Percentiles rank a stretch among this genome's conserved stretches.
These are phyloP conservation scores for Chaetorhynchus papuensis DNA, from an alignment of 2,113 vertebrate genomes.

Conservation along the genomic window DNA sequence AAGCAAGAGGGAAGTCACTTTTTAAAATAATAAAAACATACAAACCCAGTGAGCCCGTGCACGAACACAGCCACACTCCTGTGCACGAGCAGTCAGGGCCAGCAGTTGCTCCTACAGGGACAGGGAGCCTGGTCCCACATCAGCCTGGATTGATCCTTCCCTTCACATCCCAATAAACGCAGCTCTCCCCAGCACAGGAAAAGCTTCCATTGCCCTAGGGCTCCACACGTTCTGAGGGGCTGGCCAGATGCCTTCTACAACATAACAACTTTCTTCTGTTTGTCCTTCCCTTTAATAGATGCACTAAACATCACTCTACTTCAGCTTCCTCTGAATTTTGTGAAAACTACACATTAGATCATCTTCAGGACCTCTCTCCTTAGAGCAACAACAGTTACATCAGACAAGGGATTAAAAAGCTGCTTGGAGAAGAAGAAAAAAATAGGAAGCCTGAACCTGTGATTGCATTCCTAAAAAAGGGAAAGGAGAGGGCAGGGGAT, in stretches of 20 bases:
- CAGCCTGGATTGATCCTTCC: neutral
- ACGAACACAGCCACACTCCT: neutral
- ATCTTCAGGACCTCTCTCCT: neutral
- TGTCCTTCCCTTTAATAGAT: neutral
- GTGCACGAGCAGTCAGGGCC: fast-evolving
- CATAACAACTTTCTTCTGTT: neutral
- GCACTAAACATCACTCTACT: neutral
- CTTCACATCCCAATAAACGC: neutral
- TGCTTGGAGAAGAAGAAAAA: neutral
- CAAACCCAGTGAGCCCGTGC: neutral
- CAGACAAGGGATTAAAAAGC: neutral
- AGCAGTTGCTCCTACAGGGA: neutral
- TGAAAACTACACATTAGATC: neutral
- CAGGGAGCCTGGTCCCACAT: neutral
- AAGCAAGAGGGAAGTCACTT: neutral
- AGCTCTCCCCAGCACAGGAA: neutral
- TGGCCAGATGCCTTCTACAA: neutral
- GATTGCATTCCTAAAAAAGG: neutral
- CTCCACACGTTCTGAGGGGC: fast-evolving
- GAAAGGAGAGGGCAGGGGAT: neutral
- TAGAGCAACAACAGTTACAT: neutral
- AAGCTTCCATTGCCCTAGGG: neutral
- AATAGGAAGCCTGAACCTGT: neutral
- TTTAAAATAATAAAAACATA: neutral
- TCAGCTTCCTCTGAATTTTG: neutral